phyloP scores from a whole-genome alignment of 2,888 invertebrate species.

The Drosophila quinaria region DNA sequence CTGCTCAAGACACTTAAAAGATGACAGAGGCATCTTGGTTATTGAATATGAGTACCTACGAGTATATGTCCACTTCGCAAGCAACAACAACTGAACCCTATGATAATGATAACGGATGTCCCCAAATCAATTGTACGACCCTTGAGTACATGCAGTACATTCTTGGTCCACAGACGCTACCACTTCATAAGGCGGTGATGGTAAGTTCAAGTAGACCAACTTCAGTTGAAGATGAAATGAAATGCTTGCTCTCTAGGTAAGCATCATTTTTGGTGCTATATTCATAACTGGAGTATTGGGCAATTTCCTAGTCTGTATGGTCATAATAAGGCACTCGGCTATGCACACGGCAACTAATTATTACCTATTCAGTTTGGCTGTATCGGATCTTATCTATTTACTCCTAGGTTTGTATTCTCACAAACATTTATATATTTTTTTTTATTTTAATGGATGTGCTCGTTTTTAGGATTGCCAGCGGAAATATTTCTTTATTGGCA shows the following conservation, averaged over 20 bases:
- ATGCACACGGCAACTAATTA: slow-evolving; percentile 97
- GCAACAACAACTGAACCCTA: slow-evolving; percentile 1
- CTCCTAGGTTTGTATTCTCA: slow-evolving; percentile 90
- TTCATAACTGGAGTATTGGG: slow-evolving; percentile 94
- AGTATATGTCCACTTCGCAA: slow-evolving; percentile 4
- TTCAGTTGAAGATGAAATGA: neutral
- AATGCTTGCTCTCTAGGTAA: slow-evolving; percentile 84
- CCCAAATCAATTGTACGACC: slow-evolving; percentile 87
- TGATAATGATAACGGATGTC: slow-evolving; percentile 49
- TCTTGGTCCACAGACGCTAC: slow-evolving; percentile 89
- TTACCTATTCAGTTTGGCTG: slow-evolving; percentile 94
- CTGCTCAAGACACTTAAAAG: neutral
- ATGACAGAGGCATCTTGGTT: slow-evolving; percentile 11
- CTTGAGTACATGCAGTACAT: slow-evolving; percentile 88
- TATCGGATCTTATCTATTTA: slow-evolving; percentile 93
- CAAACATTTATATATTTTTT: neutral
- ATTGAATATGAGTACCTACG: slow-evolving; percentile 15
- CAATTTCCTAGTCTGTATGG: slow-evolving; percentile 93
- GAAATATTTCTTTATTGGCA: slow-evolving; percentile 95
- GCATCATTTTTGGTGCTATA: slow-evolving; percentile 90
- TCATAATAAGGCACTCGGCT: slow-evolving; percentile 92
- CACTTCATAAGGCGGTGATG: slow-evolving; percentile 87
- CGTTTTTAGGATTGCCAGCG: slow-evolving; percentile 91
- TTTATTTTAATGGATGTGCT: neutral
- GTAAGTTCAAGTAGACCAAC: slow-evolving; percentile 64